phyloP scores from a whole-genome alignment of 2,888 invertebrate genomes.

The Conops quadrifasciatus region DNA sequence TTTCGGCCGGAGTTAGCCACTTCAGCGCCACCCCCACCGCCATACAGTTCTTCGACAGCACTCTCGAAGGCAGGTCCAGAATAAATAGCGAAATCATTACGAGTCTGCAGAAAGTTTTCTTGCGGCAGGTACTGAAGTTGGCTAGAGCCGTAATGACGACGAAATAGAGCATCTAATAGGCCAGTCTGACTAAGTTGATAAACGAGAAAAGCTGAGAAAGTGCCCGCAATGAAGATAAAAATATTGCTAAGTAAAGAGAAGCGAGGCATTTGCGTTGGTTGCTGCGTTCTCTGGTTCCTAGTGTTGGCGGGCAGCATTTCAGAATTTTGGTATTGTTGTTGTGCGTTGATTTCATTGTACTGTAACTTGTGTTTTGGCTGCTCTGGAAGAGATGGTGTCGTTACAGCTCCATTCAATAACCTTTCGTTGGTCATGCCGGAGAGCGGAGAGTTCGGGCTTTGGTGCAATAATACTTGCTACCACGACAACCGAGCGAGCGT shows the following conservation, averaged over 20 bases:
- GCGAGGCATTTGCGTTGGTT: neutral
- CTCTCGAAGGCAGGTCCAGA: slow-evolving; percentile 46
- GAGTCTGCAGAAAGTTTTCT: slow-evolving; percentile 58
- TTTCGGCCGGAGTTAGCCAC: slow-evolving; percentile 38
- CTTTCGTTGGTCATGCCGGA: neutral
- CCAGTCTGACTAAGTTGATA: slow-evolving; percentile 44
- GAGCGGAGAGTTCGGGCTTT: neutral
- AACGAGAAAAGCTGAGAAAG: slow-evolving; percentile 51
- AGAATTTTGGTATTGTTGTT: slow-evolving; percentile 4
- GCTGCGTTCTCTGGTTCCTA: neutral
- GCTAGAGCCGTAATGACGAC: slow-evolving; percentile 38
- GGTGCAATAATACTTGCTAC: neutral
- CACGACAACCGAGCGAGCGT: neutral
- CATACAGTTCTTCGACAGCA: slow-evolving; percentile 53
- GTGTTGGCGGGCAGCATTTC: neutral
- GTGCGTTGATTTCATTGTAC: slow-evolving; percentile 17
- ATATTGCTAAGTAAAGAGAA: slow-evolving; percentile 40
- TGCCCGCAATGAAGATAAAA: slow-evolving; percentile 54
- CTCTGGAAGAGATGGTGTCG: neutral
- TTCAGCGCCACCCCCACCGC: slow-evolving; percentile 49
- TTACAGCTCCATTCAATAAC: no score
- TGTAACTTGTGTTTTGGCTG: neutral
- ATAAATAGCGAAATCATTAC: slow-evolving; percentile 61
- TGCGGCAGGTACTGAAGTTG: slow-evolving; percentile 59
- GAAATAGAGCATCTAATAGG: slow-evolving; percentile 37